Percentiles rank a stretch among this genome's conserved stretches.
Conservation (phyloP, 2,888 invertebrate species). For the Mactromeris polynyma region DNA sequence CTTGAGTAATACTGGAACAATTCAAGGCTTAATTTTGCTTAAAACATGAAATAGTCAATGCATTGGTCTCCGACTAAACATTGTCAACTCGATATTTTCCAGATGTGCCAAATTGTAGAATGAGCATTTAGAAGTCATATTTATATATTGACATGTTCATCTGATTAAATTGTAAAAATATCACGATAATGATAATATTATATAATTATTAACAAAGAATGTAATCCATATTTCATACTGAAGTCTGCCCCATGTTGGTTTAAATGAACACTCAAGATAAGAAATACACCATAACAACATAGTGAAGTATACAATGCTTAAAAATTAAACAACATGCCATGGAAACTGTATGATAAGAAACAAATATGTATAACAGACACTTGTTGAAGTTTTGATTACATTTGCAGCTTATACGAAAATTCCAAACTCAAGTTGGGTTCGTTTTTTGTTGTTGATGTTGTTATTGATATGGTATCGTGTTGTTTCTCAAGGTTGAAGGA, state of each 20-base stretch:
- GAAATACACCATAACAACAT: not conserved
- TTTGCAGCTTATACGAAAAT: not conserved
- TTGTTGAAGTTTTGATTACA: not conserved
- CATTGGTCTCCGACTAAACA: too few relatives aligned
- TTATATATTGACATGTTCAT: too few relatives aligned
- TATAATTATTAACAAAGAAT: not conserved
- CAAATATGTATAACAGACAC: not conserved
- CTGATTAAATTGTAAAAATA: too few relatives aligned
- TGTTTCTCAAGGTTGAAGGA: too few relatives aligned
- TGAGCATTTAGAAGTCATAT: too few relatives aligned
- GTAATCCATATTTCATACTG: not conserved
- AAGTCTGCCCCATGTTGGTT: not conserved
- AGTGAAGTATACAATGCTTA: not conserved
- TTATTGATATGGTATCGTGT: not conserved
- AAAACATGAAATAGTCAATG: too few relatives aligned
- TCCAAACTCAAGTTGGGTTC: not conserved
- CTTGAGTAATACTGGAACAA: too few relatives aligned
- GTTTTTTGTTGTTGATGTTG: not conserved
- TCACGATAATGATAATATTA: too few relatives aligned
- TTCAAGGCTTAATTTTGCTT: too few relatives aligned
- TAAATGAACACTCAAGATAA: not conserved
- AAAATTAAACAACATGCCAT: not conserved
- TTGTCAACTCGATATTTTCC: too few relatives aligned
- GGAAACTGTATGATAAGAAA: not conserved
- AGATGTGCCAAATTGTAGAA: too few relatives aligned